Evolutionary conservation across 2,888 invertebrate species (phyloP).

Genomic region (Drosophila nr. fundita): DNA sequence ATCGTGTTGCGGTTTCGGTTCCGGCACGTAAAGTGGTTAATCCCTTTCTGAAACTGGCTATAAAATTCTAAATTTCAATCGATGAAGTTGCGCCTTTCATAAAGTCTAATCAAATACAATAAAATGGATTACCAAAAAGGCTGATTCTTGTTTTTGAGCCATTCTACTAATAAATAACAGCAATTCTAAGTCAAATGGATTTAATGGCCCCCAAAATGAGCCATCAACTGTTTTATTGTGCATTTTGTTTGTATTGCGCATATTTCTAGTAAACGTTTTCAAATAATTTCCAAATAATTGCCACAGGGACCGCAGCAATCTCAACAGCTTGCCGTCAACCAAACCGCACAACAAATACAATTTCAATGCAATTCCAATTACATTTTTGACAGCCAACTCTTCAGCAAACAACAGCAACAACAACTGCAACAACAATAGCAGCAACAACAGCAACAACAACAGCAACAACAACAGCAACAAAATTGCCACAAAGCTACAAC

Average conservation of each 20-base stretch:
- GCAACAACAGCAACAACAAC: constrained; percentile 14
- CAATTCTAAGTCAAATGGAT: background rate
- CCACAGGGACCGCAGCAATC: constrained; percentile 2
- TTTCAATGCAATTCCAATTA: constrained; percentile 66
- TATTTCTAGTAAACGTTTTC: background rate
- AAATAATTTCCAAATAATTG: background rate
- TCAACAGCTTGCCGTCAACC: constrained; percentile 15
- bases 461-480: constrained; percentile 8
- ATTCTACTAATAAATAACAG: background rate
- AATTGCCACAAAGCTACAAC: constrained; percentile 14
- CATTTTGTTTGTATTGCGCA: background rate
- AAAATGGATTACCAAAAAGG: accelerated
- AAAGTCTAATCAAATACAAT: background rate
- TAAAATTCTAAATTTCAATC: background rate
- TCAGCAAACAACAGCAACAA: constrained; percentile 13
- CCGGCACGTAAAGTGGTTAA: background rate
- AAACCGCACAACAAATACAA: constrained; percentile 42
- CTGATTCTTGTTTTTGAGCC: background rate
- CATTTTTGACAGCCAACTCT: constrained; percentile 29
- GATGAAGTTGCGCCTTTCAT: background rate
- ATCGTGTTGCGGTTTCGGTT: background rate
- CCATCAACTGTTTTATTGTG: background rate
- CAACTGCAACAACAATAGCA: constrained; percentile 7
- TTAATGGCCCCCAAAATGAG: background rate
- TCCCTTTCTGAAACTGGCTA: too few species aligned